Conservation (phyloP, 2,797 vertebrate species). For the Ciconia nigra region DNA sequence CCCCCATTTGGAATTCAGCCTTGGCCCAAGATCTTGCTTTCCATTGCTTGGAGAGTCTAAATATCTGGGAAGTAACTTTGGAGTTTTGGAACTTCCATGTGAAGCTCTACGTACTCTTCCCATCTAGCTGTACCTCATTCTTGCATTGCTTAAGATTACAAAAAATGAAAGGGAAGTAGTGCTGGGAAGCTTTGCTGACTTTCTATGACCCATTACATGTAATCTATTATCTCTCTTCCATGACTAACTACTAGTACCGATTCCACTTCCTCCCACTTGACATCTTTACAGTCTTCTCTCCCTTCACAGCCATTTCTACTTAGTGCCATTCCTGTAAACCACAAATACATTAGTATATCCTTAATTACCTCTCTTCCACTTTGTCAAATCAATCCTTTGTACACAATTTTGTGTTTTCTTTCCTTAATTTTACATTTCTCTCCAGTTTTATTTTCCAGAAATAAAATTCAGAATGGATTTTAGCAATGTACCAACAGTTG, state of each 20-base stretch:
- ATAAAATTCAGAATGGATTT: not conserved
- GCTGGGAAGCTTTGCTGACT: not conserved
- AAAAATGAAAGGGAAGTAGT: not conserved
- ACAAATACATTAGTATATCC: not conserved
- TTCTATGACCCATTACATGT: rapidly evolving
- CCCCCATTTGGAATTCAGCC: rapidly evolving
- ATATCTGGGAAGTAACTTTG: not conserved
- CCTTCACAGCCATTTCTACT: not conserved
- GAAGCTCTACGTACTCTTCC: not conserved
- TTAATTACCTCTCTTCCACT: not conserved
- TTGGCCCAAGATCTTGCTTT: not conserved
- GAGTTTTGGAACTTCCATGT: not conserved
- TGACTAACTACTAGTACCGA: not conserved
- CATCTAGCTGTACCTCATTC: not conserved
- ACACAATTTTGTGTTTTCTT: not conserved
- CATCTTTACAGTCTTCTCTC: not conserved
- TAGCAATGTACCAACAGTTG: not conserved
- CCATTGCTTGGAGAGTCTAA: not conserved
- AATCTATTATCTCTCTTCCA: not conserved
- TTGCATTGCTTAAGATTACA: not conserved
- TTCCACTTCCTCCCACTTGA: not conserved
- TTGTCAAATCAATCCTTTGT: not conserved
- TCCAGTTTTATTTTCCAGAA: not conserved
- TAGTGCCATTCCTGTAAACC: not conserved
- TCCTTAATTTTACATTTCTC: not conserved